A percentile compares a stretch with the other conserved stretches of the same genome.
phyloP scores from a whole-genome alignment of 2,888 invertebrate genomes.

The Aphidoletes aphidimyza region DNA sequence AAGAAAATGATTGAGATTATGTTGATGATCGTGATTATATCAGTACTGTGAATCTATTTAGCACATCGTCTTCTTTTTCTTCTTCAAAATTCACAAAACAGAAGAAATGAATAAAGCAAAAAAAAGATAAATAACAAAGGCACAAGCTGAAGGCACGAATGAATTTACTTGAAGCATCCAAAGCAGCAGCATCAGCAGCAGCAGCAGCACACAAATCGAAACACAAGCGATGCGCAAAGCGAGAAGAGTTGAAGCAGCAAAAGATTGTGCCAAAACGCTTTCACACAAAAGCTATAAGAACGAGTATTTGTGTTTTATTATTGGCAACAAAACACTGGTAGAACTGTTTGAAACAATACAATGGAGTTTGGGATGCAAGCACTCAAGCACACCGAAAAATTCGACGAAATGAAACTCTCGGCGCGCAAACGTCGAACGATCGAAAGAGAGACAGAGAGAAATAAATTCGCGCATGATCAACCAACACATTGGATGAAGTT shows the following conservation, averaged over 20 bases:
- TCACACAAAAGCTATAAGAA: no score
- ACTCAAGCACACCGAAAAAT: constrained; percentile 26
- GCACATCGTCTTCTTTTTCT: constrained; percentile 36
- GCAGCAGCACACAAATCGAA: background rate
- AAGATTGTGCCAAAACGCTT: no score
- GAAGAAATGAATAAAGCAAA: background rate
- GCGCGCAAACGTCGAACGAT: no score
- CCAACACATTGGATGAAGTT: background rate
- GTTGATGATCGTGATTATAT: background rate
- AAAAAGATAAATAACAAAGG: no score
- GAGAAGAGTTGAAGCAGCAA: background rate
- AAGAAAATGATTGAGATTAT: background rate
- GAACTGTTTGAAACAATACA: no score
- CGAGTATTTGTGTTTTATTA: no score
- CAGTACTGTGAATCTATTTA: background rate
- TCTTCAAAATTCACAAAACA: background rate
- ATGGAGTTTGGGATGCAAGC: background rate
- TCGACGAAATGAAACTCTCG: constrained; percentile 23
- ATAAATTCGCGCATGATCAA: constrained; percentile 31
- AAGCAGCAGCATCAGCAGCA: background rate
- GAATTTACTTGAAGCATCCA: background rate
- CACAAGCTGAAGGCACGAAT: no score
- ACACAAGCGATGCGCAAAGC: background rate
- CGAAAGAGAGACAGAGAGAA: background rate
- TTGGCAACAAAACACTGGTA: no score